Evolutionary conservation across 2,797 vertebrate species (phyloP).

Genomic region (Acanthiza pusilla): DNA sequence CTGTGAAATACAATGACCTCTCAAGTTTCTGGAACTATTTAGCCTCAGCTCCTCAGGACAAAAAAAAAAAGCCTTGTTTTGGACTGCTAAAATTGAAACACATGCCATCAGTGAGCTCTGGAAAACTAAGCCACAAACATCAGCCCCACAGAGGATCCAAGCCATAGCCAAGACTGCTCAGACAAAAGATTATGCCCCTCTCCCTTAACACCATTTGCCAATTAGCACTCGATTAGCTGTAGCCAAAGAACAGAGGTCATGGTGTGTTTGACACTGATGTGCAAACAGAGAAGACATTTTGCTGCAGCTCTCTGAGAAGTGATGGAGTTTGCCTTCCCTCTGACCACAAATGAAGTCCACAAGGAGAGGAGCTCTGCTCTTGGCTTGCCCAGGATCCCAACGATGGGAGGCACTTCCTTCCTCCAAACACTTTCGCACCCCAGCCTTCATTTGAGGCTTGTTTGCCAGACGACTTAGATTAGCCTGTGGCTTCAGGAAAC

Average conservation of each 20-base stretch:
- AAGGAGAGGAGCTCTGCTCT: background rate
- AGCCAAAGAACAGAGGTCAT: background rate
- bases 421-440: background rate
- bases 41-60: background rate
- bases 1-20: background rate
- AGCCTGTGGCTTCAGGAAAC: slow-evolving; percentile 23
- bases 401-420: background rate
- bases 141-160: background rate
- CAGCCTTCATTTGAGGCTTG: background rate
- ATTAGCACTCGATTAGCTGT: background rate
- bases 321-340: background rate
- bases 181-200: background rate
- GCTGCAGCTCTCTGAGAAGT: background rate
- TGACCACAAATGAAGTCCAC: background rate
- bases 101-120: background rate
- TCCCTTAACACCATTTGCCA: background rate
- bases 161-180: background rate
- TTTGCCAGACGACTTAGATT: slow-evolving; percentile 10
- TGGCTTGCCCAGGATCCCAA: background rate
- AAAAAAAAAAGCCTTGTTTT: background rate
- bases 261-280: background rate
- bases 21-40: background rate
- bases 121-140: background rate
- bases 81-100: background rate
- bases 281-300: background rate